Base-by-base conservation (phyloP, 2,797 vertebrate genomes). In the Poecilia gillii region DNA sequence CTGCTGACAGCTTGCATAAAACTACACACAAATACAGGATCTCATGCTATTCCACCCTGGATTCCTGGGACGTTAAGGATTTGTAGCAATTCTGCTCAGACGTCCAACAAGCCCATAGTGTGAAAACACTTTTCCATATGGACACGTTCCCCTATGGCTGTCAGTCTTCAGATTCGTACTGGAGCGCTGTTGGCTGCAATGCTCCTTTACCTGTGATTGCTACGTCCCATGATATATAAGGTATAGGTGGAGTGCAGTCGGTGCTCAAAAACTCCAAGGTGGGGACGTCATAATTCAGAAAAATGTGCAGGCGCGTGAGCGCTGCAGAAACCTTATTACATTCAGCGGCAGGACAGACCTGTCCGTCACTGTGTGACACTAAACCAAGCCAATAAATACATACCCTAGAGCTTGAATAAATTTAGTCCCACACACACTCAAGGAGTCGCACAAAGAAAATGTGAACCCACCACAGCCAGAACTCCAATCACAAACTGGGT, bases 371-470 rank as follows among this genome's bases (percentile, higher is more conserved):
- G 47, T 83, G 78, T 80, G 88, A 90, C 86, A 90, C 86, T 89
- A 83, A 92, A 90, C 79, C 83, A 68, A 89, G 84, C 84, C 90
- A 94, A 93, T 90, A 94, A 93, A 92, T 86, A 90, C 85, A 86
- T 81, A 87, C 64, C 89, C 87, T 82, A 78, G 82, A 90, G 89
- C 92, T 84, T 84, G 89, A 90, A 91, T 91, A 92, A 79, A 91
- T 89, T 80, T 86, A 85, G 64, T 45, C 77, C 51, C 76, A 80
- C 74, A 68, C 84, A 90, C 76, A 84, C 82, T 41, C 64, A 41
- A 51, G 59, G 53, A 75, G 43, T 57, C 73, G 74, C 77, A 85
- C 73, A 82, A 66, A 82, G 64, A 83, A 53, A 73, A 70, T 53
- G 20, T 74, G 80, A 77, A 71, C 72, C 41, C 66, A 66, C 53